Base-by-base conservation (phyloP, 2,797 vertebrate species). In the Morus bassanus region DNA sequence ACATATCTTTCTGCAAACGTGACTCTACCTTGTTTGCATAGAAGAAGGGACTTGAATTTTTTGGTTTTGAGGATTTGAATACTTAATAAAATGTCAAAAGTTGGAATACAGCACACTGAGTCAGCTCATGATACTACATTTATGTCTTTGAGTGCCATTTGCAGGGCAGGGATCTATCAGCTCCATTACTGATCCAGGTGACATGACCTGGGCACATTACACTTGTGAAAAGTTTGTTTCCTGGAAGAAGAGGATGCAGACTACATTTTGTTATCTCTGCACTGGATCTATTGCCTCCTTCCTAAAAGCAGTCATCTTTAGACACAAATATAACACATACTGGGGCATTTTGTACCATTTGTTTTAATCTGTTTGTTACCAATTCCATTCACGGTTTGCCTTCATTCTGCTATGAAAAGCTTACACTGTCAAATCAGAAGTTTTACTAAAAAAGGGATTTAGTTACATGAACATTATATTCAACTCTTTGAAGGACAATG, bases 401-500 rank as follows among this genome's bases (percentile, higher is more conserved):
- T 65, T 93, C 48, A 37, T 91, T 95, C 85, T 94, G 69, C 35
- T 94, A 7, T 85, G 60, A 83, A 91, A 95, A 92, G 48, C 39
- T 95, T 84, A 50, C 14, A 6, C 84, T 89, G 56, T 89, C 75
- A 79, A 78, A 83, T 45, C 72, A 75, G 81, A 76, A 87, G 50
- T 93, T 91, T 80, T 89, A 56, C 79, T 82, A 31, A 93, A 93
- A 73, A 73, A 83, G 30, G 27, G n/a, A 64, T 83, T 87, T 88
- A 48, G 82, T 86, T 91, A 76, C 81, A 67, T 37, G 65, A 91
- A 82, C 46, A 33, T 78, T 81, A 35, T 31, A 30, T 46, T 70
- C 61, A 53, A 8, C 85, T 92, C 33, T 81, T 75, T 74, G 94
- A 97, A 98, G 92, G 96, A 92, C 94, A 91, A 91, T 65, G 37